Evolutionary conservation across 2,888 invertebrate genomes (phyloP), one percentile per base, ranked within the genome.

Genomic region (Elysia crispata): DNA sequence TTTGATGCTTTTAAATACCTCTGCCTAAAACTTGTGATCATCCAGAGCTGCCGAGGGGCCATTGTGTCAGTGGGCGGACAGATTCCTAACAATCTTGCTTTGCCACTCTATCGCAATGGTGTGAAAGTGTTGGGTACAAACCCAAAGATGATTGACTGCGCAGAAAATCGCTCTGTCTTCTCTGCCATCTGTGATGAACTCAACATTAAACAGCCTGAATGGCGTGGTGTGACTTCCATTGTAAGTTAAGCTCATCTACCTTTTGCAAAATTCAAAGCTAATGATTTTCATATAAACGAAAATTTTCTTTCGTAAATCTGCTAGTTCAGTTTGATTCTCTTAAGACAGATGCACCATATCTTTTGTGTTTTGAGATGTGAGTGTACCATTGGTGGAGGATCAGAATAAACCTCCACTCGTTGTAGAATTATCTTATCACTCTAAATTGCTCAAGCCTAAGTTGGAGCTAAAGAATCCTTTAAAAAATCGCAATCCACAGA

Each of bases 1-100:
- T n/a, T 13, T n/a, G 66, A 13, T 23, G 25, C 13, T 23, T 66
- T 66, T 66, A 11, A 66, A 66, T 66, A 66, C 13, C 13, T 13
- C 25, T n/a, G 18, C 25, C 20, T 6, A 20, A 6, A 11, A 54
- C 30, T 15, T 82, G 3, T 11, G 41, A 6, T 41, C 41, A 41
- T 11, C 41, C 41, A 89, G 88, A 69, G 77, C 5, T 85, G 86
- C 64, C 77, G 76, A 72, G 90, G 90, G 20, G 86, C 86, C 62
- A 87, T 90, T 41, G 86, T 90, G 23, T 88, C 89, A 11, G 89
- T 90, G 8, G 90, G 90, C 15, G 90, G 90, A 30, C 90, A 90
- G 83, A 90, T 90, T 62, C 90, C 90, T 18, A 90, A 90, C 84
- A 90, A 90, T 82, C 85, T 90, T 54, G 89, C 90, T n/a, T 83